Percentiles rank a stretch among this genome's conserved stretches.
phyloP scores from a whole-genome alignment of 2,888 invertebrate species.

The Steinernema scapterisci region DNA sequence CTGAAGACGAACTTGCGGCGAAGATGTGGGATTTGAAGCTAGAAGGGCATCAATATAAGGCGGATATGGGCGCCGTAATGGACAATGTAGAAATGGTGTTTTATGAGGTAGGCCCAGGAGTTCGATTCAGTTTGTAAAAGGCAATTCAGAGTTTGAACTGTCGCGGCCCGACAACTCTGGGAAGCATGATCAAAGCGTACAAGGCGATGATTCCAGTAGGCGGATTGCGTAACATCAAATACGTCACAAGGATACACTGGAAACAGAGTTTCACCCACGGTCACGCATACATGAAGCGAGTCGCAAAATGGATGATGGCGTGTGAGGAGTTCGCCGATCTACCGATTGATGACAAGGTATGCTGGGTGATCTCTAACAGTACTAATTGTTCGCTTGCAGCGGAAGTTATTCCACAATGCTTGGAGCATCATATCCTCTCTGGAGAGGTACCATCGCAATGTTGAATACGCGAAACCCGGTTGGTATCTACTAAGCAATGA shows the following conservation, averaged over 20 bases:
- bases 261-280: too few species aligned
- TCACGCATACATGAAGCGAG: background rate
- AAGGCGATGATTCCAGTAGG: background rate
- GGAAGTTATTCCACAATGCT: too few species aligned
- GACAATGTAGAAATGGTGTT: background rate
- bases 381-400: too few species aligned
- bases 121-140: background rate
- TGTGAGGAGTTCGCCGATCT: slow-evolving; percentile 34
- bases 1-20: too few species aligned
- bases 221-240: background rate
- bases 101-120: too few species aligned
- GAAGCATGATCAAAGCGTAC: slow-evolving; percentile 24
- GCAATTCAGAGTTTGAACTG: background rate
- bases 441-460: too few species aligned
- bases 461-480: too few species aligned
- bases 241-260: too few species aligned
- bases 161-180: background rate
- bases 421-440: too few species aligned
- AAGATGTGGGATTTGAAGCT: background rate
- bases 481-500: too few species aligned
- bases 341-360: slow-evolving; percentile 17
- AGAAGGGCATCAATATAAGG: background rate
- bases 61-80: background rate
- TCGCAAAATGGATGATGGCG: slow-evolving; percentile 6
- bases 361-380: background rate